phyloP scores from a whole-genome alignment of 2,113 vertebrate species.

The Dasyornis broadbenti region DNA sequence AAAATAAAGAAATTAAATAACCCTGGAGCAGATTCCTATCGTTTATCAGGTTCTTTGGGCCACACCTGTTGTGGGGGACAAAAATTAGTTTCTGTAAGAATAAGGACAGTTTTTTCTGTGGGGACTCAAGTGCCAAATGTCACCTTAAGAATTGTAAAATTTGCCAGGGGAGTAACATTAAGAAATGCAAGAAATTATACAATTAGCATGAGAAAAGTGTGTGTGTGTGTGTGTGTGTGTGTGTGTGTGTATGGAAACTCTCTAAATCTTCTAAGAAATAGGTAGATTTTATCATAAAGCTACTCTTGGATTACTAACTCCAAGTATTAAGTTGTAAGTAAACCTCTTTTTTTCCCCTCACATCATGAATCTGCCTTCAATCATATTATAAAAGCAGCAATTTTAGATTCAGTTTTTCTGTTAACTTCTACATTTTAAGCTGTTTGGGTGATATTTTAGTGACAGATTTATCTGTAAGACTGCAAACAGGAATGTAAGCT shows the following conservation, averaged over 20 bases:
- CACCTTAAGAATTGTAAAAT: neutral
- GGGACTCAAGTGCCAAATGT: neutral
- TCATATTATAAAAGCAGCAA: neutral
- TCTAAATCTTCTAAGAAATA: neutral
- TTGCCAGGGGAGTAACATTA: neutral
- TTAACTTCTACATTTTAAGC: neutral
- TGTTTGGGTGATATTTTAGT: conserved; percentile 1
- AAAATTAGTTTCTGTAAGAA: neutral
- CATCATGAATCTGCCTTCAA: neutral
- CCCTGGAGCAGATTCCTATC: neutral
- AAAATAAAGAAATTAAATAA: neutral
- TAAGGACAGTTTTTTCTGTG: neutral
- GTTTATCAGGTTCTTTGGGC: neutral
- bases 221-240: neutral
- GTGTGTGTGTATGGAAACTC: neutral
- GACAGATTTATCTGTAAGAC: conserved; percentile 1
- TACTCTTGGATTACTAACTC: neutral
- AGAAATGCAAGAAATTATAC: neutral
- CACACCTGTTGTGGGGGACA: neutral
- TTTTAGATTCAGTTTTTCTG: neutral
- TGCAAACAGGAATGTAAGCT: neutral
- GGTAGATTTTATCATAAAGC: neutral
- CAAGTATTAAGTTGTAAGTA: neutral
- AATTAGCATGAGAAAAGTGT: neutral
- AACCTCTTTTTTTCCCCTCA: neutral